Percentiles rank a stretch among this genome's conserved stretches.
Evolutionary conservation across 2,888 invertebrate genomes (phyloP).

Genomic region (Phyto melanocephala): DNA sequence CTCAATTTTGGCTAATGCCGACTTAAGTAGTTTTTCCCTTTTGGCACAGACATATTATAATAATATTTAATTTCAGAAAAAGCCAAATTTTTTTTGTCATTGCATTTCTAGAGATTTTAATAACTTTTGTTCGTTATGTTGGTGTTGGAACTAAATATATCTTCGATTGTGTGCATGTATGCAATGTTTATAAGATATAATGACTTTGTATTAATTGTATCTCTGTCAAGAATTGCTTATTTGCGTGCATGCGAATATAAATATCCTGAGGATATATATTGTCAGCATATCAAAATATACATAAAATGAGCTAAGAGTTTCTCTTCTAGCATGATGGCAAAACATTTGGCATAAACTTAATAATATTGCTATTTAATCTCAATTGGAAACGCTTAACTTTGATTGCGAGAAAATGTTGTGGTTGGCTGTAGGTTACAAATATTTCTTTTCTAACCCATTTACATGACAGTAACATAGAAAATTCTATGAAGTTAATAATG

Average conservation of each 20-base stretch:
- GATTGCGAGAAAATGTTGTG: neutral
- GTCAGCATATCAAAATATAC: neutral
- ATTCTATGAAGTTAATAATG: too few species aligned
- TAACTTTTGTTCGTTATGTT: too few species aligned
- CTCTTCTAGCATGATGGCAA: neutral
- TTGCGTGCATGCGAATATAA: neutral
- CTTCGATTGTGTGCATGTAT: neutral
- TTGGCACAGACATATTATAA: too few species aligned
- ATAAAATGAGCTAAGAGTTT: neutral
- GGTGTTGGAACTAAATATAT: too few species aligned
- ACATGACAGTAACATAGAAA: neutral
- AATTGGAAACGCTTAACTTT: neutral
- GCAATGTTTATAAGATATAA: neutral
- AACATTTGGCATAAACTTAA: neutral
- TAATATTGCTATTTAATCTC: slow-evolving; percentile 30
- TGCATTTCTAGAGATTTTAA: too few species aligned
- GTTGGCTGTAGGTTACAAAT: neutral
- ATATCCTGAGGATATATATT: neutral
- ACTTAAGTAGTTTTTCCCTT: too few species aligned
- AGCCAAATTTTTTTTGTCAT: too few species aligned
- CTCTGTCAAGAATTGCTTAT: slow-evolving; percentile 1
- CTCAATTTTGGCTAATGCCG: too few species aligned
- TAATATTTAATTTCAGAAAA: too few species aligned
- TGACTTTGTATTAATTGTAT: neutral
- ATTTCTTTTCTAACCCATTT: neutral